These are phyloP conservation scores for Sarcophaga rosellei DNA, from an alignment of 2,888 invertebrate genomes.

Conservation along the genomic window DNA sequence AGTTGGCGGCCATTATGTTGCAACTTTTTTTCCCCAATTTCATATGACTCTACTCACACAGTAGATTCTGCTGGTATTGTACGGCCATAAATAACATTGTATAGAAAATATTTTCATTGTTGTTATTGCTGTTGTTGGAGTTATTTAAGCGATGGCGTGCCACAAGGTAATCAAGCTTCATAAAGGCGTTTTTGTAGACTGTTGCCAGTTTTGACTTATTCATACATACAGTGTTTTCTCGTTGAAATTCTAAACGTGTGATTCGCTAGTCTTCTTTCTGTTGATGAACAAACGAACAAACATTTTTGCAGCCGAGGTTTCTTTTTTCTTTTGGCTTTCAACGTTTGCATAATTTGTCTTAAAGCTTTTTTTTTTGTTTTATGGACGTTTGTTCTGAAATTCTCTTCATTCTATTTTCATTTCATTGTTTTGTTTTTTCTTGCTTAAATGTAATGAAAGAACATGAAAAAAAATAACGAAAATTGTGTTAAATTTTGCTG, in stretches of 20 bases:
- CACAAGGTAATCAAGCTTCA: conserved; percentile 71
- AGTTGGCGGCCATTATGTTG: conserved; percentile 64
- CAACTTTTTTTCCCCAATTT: conserved; percentile 1
- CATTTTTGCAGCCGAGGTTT: conserved; percentile 25
- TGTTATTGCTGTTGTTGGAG: conserved; percentile 50
- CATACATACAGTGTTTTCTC: conserved; percentile 7
- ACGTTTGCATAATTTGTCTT: conserved; percentile 63
- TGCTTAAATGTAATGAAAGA: background rate
- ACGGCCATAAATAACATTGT: conserved; percentile 15
- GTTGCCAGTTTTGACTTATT: conserved; percentile 61
- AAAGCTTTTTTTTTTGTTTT: conserved; percentile 72
- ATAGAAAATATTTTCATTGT: background rate
- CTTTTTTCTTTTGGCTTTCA: conserved; percentile 28
- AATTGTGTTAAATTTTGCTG: conserved; percentile 57
- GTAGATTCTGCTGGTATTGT: conserved; percentile 71
- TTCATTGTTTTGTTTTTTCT: conserved; percentile 69
- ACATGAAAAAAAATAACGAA: background rate
- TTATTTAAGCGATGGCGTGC: conserved; percentile 62
- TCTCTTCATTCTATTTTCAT: background rate
- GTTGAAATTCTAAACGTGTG: conserved; percentile 55
- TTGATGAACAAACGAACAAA: background rate
- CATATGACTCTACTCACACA: conserved; percentile 6
- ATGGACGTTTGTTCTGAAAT: conserved; percentile 54
- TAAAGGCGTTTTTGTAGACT: conserved; percentile 70
- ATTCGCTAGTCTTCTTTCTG: conserved; percentile 50